Evolutionary conservation across 2,797 vertebrate species (phyloP).

Genomic region (Lerista edwardsae): DNA sequence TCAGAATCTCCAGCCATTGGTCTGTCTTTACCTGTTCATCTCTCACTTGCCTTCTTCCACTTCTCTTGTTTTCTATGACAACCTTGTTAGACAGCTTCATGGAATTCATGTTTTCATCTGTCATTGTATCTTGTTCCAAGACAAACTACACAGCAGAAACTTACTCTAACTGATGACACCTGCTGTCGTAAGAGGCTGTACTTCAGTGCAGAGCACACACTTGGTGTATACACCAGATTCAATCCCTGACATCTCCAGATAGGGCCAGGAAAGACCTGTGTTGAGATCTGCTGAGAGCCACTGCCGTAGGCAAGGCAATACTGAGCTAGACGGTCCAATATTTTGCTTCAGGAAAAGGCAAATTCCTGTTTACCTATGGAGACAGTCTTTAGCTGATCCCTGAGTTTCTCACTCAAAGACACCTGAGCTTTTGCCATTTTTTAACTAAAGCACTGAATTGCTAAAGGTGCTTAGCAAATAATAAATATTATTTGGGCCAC

Average conservation of each 20-base stretch:
- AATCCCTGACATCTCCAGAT: too few species aligned
- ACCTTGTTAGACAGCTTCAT: neutral
- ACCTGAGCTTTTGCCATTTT: neutral
- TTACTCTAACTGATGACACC: neutral
- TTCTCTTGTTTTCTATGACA: neutral
- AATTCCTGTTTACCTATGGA: neutral
- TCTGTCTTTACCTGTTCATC: neutral
- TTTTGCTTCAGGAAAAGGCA: too few species aligned
- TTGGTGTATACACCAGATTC: too few species aligned
- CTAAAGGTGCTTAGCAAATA: neutral
- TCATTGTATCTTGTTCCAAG: neutral
- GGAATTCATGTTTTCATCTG: neutral
- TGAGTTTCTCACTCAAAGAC: conserved; percentile 9
- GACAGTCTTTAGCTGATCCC: neutral
- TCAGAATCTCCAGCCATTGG: neutral
- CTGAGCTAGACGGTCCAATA: too few species aligned
- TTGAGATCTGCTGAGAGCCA: too few species aligned
- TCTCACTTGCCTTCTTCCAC: neutral
- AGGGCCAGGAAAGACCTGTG: too few species aligned
- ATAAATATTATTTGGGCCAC: neutral
- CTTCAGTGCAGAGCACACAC: too few species aligned
- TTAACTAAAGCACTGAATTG: neutral
- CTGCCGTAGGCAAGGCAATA: too few species aligned
- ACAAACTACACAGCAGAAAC: neutral
- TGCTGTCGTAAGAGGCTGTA: too few species aligned